A percentile compares a stretch with the other conserved stretches of the same genome.
Evolutionary conservation across 1,140 invertebrate genomes (phyloP).

Genomic region (Drosophila nebulosa): DNA sequence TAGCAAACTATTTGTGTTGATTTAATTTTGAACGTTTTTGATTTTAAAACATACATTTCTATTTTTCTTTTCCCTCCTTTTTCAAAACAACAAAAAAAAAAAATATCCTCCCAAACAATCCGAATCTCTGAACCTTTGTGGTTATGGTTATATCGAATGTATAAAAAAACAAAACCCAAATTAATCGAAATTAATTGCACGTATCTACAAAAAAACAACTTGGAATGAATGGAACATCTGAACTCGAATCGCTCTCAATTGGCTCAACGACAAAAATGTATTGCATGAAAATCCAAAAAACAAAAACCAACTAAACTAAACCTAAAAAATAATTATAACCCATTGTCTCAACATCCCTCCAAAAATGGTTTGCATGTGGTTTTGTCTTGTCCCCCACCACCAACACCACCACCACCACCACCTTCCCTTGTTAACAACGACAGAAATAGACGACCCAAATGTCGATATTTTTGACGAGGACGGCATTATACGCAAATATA

Average conservation of each 20-base stretch:
- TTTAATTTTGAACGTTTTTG: conserved; percentile 15
- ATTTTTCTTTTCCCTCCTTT: conserved; percentile 58
- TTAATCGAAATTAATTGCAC: conserved; percentile 72
- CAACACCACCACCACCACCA: no score
- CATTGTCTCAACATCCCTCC: not conserved
- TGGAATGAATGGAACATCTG: conserved; percentile 1
- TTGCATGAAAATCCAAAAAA: conserved; percentile 44
- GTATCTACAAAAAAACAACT: conserved; percentile 35
- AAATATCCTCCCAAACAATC: conserved; percentile 27
- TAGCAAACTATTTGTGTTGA: conserved; percentile 34
- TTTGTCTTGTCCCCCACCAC: not conserved
- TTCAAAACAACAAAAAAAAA: conserved; percentile 20
- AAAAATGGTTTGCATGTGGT: conserved; percentile 52
- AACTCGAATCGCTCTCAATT: conserved; percentile 16
- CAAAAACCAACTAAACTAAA: conserved; percentile 5
- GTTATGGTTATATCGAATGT: conserved; percentile 73
- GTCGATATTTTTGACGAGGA: conserved; percentile 43
- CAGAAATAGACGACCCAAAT: conserved; percentile 12
- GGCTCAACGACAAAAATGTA: conserved; percentile 37
- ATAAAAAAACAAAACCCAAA: conserved; percentile 23
- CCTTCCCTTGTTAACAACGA: not conserved
- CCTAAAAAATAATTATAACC: conserved; percentile 9
- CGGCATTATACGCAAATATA: conserved; percentile 59
- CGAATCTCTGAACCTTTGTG: conserved; percentile 31
- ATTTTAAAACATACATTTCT: conserved; percentile 43